Evolutionary conservation across 1,140 invertebrate species (phyloP), one percentile per base, ranked within the genome.

Genomic region (Scaptomyza graminum): DNA sequence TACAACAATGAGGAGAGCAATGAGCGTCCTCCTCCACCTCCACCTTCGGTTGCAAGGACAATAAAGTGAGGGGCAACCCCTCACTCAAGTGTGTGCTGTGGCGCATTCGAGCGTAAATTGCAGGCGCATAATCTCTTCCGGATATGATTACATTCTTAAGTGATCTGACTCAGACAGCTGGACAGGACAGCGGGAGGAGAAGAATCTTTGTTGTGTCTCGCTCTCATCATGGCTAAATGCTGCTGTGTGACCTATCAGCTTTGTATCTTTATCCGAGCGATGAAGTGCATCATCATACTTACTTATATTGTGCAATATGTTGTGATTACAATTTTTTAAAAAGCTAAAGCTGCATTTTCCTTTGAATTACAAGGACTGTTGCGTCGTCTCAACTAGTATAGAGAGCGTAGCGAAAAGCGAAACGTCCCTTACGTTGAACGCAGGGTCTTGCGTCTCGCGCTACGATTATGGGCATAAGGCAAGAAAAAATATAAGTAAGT

Each of bases 271-370:
- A 71, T 64, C 60, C 44, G 39, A 31, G 11, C 25, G 7, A 41
- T 16, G 44, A 22, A 60, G 59, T 52, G 65, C 31, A 44, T 34
- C 31, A 34, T 34, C 31, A 34, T 34, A 34, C 31, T 34, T 34
- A 41, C 37, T 41, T 41, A n/a, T 41, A 41, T 75, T 57, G 59
- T 57, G 76, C 73, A 84, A 87, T 87, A 85, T 87, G 79, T 77
- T 83, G 84, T 89, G 83, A 88, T 88, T 88, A 88, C 75, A 88
- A 89, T 88, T 88, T 88, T 71, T 76, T 88, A 88, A 88, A 88
- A 88, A 88, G 83, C 83, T 74, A 88, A 88, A 89, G 84, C 83
- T 83, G 83, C 83, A 88, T 74, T 88, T 88, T 88, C 73, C 54
- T 87, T 87, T 88, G 75, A 88, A 88, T 82, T 65, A 71, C 64